phyloP scores from a whole-genome alignment of 2,888 invertebrate species.

The Tetragonisca angustula region DNA sequence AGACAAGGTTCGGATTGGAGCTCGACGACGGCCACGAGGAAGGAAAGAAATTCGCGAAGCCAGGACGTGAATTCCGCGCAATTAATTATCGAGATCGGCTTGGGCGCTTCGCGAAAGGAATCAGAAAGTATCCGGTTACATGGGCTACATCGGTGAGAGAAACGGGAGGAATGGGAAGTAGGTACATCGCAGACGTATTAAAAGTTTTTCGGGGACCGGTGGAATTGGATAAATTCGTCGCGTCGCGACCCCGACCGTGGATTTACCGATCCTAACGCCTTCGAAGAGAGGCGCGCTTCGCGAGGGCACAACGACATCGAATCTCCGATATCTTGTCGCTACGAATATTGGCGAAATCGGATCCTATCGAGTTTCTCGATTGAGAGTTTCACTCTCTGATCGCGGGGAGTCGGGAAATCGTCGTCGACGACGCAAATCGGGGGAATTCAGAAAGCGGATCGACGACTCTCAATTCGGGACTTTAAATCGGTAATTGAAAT shows the following conservation, averaged over 20 bases:
- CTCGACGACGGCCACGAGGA: constrained; percentile 27
- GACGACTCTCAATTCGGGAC: too few species aligned
- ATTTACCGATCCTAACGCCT: constrained; percentile 63
- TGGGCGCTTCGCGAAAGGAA: constrained; percentile 49
- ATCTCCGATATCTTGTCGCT: neutral
- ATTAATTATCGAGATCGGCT: constrained; percentile 77
- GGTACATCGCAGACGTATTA: constrained; percentile 62
- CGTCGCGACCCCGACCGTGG: constrained; percentile 55
- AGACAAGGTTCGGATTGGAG: constrained; percentile 11
- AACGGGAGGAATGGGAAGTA: constrained; percentile 41
- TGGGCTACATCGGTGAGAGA: constrained; percentile 46
- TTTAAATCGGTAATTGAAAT: too few species aligned
- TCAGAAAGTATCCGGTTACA: constrained; percentile 79
- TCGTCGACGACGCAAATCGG: neutral
- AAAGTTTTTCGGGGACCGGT: constrained; percentile 55
- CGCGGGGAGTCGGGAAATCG: neutral
- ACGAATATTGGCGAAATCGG: neutral
- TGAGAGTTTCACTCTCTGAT: neutral
- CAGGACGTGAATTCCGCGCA: constrained; percentile 72
- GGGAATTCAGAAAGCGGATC: neutral
- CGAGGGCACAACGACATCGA: neutral
- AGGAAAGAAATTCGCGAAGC: constrained; percentile 63
- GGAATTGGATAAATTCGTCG: constrained; percentile 73
- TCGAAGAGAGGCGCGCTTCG: neutral
- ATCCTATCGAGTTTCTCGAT: neutral